Conservation (phyloP, 2,888 invertebrate genomes). For the Chalcosyrphus nemorum region DNA sequence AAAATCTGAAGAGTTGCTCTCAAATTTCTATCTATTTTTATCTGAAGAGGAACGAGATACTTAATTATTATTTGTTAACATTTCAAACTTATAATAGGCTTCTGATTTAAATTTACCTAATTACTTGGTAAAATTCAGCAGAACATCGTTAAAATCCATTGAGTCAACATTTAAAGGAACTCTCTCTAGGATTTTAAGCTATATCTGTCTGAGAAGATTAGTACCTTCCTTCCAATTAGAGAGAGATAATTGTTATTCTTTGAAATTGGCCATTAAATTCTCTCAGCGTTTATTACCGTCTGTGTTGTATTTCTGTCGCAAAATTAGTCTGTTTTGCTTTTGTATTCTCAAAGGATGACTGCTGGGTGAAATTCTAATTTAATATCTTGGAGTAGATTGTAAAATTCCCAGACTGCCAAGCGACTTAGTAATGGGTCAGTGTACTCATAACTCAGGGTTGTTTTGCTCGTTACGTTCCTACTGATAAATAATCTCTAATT, state of each 20-base stretch:
- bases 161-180: not conserved
- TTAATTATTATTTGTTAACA: too few relatives aligned
- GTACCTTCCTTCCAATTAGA: not conserved
- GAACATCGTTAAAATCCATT: not conserved
- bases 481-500: not conserved
- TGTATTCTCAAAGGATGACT: not conserved
- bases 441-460: not conserved
- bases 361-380: not conserved
- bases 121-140: too few relatives aligned
- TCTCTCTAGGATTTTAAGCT: not conserved
- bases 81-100: too few relatives aligned
- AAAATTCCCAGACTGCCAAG: not conserved
- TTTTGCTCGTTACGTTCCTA: not conserved
- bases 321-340: not conserved
- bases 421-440: not conserved
- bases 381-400: not conserved
- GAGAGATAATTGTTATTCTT: not conserved
- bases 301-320: not conserved
- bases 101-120: too few relatives aligned
- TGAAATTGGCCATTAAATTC: not conserved
- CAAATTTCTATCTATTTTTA: too few relatives aligned
- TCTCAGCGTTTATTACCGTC: not conserved
- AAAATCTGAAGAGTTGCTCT: too few relatives aligned
- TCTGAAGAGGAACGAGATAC: too few relatives aligned
- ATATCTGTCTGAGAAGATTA: not conserved